Evolutionary conservation across 2,888 invertebrate genomes (phyloP), one percentile per base, ranked within the genome.

Genomic region (Peribatodes rhomboidaria): DNA sequence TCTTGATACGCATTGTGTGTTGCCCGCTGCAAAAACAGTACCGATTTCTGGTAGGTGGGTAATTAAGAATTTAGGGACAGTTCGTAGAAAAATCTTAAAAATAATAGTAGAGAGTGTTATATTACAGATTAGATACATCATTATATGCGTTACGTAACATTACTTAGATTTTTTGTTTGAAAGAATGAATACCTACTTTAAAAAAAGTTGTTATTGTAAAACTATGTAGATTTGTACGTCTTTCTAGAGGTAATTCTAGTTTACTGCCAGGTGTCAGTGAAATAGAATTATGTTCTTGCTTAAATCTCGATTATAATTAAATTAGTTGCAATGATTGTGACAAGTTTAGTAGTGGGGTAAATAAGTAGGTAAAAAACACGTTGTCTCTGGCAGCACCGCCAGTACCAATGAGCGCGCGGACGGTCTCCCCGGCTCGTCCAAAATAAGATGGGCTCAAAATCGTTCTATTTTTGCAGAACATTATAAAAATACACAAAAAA

Each of bases 381-480:
- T 53, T 16, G 44, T 47, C 11, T 37, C 74, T 83, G 76, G 85
- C 77, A 87, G 75, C 84, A 75, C 79, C 62, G 80, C 35, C 79
- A 88, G 88, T 88, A 76, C 76, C 77, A 79, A 74, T 71, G 80
- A 80, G 80, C 82, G 80, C 86, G 86, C 83, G 84, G 80, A 83
- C 78, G 81, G 82, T 73, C 72, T 69, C 69, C 71, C 75, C 79
- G 76, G 71, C 71, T 79, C 76, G 73, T 81, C 79, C 76, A 71
- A 68, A 71, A 71, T 78, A 87, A 82, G 84, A 87, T 87, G 87
- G 79, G 77, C 71, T 77, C 76, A 70, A 79, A 76, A 79, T 76
- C 80, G 70, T 77, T 76, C 71, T 71, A 78, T 72, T 72, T 70
- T 76, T 78, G 79, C 73, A 82, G 81, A 84, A 76, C 78, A 74